Evolutionary conservation across 2,888 invertebrate species (phyloP).

Genomic region (Pantelozetes paolii): DNA sequence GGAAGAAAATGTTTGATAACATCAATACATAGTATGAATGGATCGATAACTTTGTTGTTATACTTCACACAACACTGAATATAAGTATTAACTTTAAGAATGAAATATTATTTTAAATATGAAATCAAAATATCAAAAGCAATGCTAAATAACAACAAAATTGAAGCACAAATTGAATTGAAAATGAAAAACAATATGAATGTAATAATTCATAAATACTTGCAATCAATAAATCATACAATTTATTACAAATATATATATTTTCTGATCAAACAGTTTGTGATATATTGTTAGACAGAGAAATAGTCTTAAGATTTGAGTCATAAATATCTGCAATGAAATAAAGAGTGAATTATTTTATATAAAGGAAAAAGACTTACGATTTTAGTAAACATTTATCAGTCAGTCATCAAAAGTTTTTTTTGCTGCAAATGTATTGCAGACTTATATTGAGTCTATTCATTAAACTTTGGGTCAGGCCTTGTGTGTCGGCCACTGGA

Average conservation of each 20-base stretch:
- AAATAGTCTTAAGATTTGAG: not conserved
- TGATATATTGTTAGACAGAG: not conserved
- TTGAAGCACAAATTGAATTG: not conserved
- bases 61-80: not conserved
- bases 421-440: not conserved
- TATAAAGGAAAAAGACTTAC: conserved; percentile 21
- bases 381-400: conserved; percentile 31
- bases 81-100: conserved; percentile 4
- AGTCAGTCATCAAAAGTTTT: conserved; percentile 11
- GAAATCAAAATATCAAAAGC: not conserved
- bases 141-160: not conserved
- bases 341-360: conserved; percentile 7
- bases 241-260: conserved; percentile 4
- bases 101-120: not conserved
- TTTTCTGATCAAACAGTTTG: conserved; percentile 3
- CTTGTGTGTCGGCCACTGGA: conserved; percentile 8
- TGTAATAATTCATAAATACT: too few species aligned
- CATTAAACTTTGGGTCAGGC: not conserved
- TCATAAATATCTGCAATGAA: conserved; percentile 20
- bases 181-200: not conserved
- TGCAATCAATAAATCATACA: not conserved
- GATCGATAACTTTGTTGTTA: not conserved
- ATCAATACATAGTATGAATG: conserved; percentile 13
- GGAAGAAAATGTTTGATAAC: not conserved
- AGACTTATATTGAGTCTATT: conserved; percentile 24